Conservation (phyloP, 2,113 vertebrate genomes). For the Ranitomeya variabilis region DNA sequence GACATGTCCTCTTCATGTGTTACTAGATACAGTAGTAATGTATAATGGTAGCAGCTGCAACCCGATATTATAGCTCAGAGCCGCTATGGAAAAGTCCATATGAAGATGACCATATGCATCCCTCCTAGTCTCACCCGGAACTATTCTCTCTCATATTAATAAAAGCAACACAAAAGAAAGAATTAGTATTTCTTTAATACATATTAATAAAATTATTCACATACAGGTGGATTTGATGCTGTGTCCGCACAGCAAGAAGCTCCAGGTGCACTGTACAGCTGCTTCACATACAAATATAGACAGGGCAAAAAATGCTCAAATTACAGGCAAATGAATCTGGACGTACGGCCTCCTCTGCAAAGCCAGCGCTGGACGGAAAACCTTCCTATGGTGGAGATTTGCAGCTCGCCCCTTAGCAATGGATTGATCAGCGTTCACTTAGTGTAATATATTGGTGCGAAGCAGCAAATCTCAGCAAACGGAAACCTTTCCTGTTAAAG, state of each 20-base stretch:
- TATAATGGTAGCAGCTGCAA: too few species aligned
- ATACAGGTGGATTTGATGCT: conserved; percentile 27
- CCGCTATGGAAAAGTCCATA: too few species aligned
- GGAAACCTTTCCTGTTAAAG: not conserved
- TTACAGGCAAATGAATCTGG: conserved; percentile 4
- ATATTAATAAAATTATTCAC: conserved; percentile 53
- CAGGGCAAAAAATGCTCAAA: conserved; percentile 19
- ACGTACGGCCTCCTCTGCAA: conserved; percentile 9
- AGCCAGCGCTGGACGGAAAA: not conserved
- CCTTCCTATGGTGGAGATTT: not conserved
- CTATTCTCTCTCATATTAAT: not conserved
- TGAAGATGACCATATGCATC: too few species aligned
- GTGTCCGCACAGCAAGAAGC: not conserved
- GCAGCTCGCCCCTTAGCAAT: not conserved
- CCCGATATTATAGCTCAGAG: too few species aligned
- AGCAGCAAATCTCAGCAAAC: not conserved
- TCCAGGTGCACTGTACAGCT: conserved; percentile 33
- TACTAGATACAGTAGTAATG: too few species aligned
- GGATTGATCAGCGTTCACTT: too few species aligned
- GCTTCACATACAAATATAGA: conserved; percentile 40
- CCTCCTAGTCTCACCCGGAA: too few species aligned
- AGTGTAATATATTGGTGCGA: not conserved
- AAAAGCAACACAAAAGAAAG: conserved; percentile 5
- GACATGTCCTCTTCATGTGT: too few species aligned
- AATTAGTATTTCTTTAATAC: conserved; percentile 54